Percentiles rank a stretch among this genome's conserved stretches.
phyloP scores from a whole-genome alignment of 2,113 vertebrate genomes.

The Vimba vimba region DNA sequence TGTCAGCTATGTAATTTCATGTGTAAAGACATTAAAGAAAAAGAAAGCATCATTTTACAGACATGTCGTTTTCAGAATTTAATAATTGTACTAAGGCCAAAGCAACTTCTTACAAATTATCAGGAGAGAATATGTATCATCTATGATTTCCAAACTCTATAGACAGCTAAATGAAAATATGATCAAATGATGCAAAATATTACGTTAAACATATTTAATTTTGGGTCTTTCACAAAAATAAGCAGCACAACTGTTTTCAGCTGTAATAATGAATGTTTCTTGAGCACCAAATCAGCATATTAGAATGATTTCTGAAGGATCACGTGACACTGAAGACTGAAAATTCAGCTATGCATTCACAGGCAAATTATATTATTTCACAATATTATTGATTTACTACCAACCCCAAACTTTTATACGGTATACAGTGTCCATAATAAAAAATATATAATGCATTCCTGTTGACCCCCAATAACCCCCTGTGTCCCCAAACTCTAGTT shows the following conservation, averaged over 20 bases:
- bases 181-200: neutral
- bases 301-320: neutral
- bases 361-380: neutral
- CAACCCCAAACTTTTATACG: neutral
- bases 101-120: neutral
- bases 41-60: neutral
- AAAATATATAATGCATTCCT: too few species aligned
- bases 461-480: too few species aligned
- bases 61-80: neutral
- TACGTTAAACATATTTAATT: neutral
- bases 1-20: neutral
- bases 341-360: neutral
- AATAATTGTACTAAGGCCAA: neutral
- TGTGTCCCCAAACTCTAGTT: too few species aligned
- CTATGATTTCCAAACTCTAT: neutral
- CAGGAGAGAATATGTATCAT: neutral
- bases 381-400: neutral
- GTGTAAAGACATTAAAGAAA: neutral
- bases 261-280: neutral
- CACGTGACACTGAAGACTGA: neutral
- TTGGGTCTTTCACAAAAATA: neutral
- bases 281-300: neutral
- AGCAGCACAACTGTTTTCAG: neutral
- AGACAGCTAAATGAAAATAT: neutral
- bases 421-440: neutral